A percentile compares a stretch with the other conserved stretches of the same genome.
phyloP scores from a whole-genome alignment of 1,140 invertebrate genomes.

The Pseudomyrmex gracilis region DNA sequence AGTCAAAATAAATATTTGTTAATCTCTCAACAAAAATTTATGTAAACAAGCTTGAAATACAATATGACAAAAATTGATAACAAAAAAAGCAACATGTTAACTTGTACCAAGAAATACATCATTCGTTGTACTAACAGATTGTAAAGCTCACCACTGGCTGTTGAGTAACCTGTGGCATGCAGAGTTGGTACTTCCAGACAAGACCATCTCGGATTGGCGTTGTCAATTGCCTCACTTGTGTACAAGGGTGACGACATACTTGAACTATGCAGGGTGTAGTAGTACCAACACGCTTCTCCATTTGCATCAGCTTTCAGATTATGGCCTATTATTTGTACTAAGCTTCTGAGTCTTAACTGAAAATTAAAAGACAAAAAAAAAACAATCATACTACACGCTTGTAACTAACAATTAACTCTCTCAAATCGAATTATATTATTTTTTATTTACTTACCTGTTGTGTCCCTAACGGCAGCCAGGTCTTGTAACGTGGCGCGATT shows the following conservation, averaged over 20 bases:
- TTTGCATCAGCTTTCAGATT: constrained; percentile 85
- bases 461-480: constrained; percentile 82
- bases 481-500: constrained; percentile 81
- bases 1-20: constrained; percentile 17
- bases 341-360: constrained; percentile 89
- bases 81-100: not conserved
- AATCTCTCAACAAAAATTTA: not conserved
- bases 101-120: constrained; percentile 1
- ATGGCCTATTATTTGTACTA: constrained; percentile 90
- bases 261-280: constrained; percentile 92
- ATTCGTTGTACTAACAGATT: constrained; percentile 62
- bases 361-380: constrained; percentile 55
- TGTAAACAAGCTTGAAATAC: not conserved
- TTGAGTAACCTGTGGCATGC: constrained; percentile 82
- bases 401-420: not conserved
- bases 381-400: not conserved
- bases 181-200: constrained; percentile 84
- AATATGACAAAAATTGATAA: not conserved
- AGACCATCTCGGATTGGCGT: constrained; percentile 91
- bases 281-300: constrained; percentile 87
- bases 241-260: constrained; percentile 94
- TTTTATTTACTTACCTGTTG: constrained; percentile 78
- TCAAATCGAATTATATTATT: not conserved
- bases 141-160: constrained; percentile 81
- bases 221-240: constrained; percentile 92